phyloP scores from a whole-genome alignment of 2,797 vertebrate species.

The Fistularia commersonii region DNA sequence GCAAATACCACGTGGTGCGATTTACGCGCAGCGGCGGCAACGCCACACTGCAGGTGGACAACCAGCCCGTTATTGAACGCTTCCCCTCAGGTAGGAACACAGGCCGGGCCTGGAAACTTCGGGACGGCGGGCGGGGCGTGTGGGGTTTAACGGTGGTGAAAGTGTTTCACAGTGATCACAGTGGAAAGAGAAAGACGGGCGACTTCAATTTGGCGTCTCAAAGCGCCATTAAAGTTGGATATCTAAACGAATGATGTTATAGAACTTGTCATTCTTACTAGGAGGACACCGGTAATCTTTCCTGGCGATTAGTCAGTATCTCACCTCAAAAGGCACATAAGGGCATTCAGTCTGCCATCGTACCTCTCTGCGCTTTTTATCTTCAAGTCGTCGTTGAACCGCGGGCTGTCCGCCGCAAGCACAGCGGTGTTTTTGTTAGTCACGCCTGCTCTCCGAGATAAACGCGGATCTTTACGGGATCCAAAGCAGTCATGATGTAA shows the following conservation, averaged over 20 bases:
- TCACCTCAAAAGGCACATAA: constrained; percentile 27
- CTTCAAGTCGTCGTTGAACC: no score
- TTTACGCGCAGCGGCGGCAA: constrained; percentile 93
- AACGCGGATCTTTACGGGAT: constrained; percentile 18
- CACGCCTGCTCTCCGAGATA: constrained; percentile 25
- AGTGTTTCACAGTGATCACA: constrained; percentile 12
- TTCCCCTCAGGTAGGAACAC: constrained; percentile 87
- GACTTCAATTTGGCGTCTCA: no score
- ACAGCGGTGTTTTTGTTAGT: constrained; percentile 30
- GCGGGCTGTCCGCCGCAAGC: no score
- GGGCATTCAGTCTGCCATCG: constrained; percentile 15
- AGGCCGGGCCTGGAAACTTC: neutral
- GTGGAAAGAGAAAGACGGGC: constrained; percentile 47
- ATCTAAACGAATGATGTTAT: no score
- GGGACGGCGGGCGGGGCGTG: no score
- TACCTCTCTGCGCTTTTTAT: constrained; percentile 31
- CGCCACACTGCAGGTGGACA: constrained; percentile 93
- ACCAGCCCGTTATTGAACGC: constrained; percentile 89
- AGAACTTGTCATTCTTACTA: constrained; percentile 40
- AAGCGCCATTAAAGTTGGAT: no score
- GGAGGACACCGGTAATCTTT: constrained; percentile 38
- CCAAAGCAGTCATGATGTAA: constrained; percentile 42
- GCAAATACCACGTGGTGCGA: constrained; percentile 93
- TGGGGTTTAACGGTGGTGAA: neutral
- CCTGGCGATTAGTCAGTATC: constrained; percentile 34